Evolutionary conservation across 2,888 invertebrate genomes (phyloP).

Genomic region (Drosophila monieri): DNA sequence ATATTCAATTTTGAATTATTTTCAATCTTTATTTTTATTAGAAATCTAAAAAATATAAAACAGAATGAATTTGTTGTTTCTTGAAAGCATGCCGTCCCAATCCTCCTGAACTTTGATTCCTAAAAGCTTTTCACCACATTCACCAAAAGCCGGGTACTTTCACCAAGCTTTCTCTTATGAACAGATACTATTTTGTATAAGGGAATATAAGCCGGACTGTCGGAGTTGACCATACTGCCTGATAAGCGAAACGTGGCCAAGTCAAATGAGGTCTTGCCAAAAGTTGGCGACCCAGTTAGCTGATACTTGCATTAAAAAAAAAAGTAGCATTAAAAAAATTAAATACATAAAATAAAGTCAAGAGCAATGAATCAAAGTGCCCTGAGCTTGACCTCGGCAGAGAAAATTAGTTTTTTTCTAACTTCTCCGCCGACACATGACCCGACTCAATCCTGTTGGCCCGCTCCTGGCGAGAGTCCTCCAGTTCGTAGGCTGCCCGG

Average conservation of each 20-base stretch:
- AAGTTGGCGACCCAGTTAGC: slow-evolving; percentile 51
- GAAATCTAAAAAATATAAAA: not conserved
- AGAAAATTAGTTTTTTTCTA: not conserved
- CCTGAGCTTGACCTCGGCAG: slow-evolving; percentile 44
- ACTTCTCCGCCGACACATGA: slow-evolving; percentile 4
- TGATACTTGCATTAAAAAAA: slow-evolving; percentile 52
- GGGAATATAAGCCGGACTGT: not conserved
- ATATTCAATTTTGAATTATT: too few species aligned
- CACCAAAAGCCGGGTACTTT: slow-evolving; percentile 13
- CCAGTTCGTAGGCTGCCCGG: slow-evolving; percentile 88
- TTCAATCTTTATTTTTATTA: too few species aligned
- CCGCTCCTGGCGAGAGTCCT: slow-evolving; percentile 68
- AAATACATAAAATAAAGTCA: slow-evolving; percentile 14
- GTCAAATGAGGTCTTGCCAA: slow-evolving; percentile 22
- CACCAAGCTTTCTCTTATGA: slow-evolving; percentile 15
- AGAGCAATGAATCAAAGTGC: slow-evolving; percentile 19
- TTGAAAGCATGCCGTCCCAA: not conserved
- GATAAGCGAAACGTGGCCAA: slow-evolving; percentile 26
- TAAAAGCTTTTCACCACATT: slow-evolving; percentile 15
- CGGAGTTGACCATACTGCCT: slow-evolving; percentile 11
- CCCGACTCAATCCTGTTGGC: slow-evolving; percentile 59
- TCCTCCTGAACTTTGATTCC: slow-evolving; percentile 4
- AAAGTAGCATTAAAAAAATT: not conserved
- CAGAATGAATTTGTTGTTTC: not conserved
- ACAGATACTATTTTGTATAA: not conserved